These are phyloP conservation scores for Morinoia aosen DNA, from an alignment of 2,888 invertebrate species.

Conservation along the genomic window DNA sequence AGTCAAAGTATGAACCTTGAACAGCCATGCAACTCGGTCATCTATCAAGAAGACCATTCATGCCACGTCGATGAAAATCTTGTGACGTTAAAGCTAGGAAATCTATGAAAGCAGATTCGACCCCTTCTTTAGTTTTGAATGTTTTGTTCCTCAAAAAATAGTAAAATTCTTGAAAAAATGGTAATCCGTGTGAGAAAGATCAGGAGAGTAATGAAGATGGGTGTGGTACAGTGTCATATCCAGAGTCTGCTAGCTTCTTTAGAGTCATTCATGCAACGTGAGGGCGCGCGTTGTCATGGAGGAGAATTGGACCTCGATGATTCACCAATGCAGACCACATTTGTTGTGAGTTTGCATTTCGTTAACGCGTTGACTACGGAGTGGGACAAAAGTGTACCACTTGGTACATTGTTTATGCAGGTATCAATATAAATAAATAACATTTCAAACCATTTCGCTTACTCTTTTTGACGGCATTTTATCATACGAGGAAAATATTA, in stretches of 20 bases:
- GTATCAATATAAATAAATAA: too few relatives aligned
- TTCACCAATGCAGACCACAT: background rate
- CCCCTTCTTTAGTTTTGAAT: background rate
- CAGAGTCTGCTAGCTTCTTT: too few relatives aligned
- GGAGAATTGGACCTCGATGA: background rate
- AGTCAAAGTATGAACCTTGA: constrained; percentile 47
- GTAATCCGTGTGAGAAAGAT: background rate
- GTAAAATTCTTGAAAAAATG: background rate
- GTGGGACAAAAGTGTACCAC: too few relatives aligned
- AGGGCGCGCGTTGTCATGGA: constrained; percentile 8
- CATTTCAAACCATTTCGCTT: too few relatives aligned
- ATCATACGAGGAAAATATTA: too few relatives aligned
- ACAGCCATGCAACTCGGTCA: constrained; percentile 17
- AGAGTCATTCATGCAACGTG: background rate
- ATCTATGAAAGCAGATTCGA: constrained; percentile 22
- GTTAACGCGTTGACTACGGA: too few relatives aligned
- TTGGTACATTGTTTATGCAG: too few relatives aligned
- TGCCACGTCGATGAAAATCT: background rate
- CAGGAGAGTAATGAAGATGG: background rate
- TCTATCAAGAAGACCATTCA: constrained; percentile 9
- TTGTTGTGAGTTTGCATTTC: background rate
- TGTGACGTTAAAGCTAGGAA: background rate
- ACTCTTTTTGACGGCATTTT: too few relatives aligned
- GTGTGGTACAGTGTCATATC: too few relatives aligned
- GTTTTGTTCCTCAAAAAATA: background rate